Percentiles rank a stretch among this genome's conserved stretches.
These are phyloP conservation scores for Ormyrus pomaceus DNA, from an alignment of 2,888 invertebrate species.

Conservation along the genomic window DNA sequence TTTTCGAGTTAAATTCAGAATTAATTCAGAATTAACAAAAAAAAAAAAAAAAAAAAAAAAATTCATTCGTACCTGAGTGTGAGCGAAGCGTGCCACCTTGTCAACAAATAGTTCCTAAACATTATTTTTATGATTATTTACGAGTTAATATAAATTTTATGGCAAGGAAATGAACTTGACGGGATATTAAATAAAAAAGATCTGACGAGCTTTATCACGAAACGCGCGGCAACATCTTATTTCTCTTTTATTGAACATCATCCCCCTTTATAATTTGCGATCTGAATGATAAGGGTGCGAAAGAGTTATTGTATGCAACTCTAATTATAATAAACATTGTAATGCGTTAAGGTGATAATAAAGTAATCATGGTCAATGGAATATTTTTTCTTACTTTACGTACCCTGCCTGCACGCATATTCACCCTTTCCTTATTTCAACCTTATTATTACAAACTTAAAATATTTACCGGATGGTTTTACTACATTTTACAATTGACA, in stretches of 20 bases:
- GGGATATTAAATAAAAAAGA: slow-evolving; percentile 11
- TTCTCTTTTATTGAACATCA: slow-evolving; percentile 39
- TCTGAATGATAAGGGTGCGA: slow-evolving; percentile 45
- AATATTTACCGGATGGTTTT: no score
- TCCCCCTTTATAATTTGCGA: slow-evolving; percentile 48
- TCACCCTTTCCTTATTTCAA: background rate
- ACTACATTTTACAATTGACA: no score
- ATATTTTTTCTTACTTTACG: slow-evolving; percentile 21
- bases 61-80: slow-evolving; percentile 52
- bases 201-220: slow-evolving; percentile 27
- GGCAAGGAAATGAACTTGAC: slow-evolving; percentile 5
- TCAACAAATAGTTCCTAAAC: slow-evolving; percentile 54
- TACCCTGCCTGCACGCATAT: background rate
- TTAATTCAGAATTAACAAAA: slow-evolving; percentile 1
- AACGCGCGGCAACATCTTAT: slow-evolving; percentile 47
- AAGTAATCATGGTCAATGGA: slow-evolving; percentile 38
- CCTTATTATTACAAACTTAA: no score
- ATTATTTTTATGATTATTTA: slow-evolving; percentile 54
- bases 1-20: no score
- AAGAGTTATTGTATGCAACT: slow-evolving; percentile 48
- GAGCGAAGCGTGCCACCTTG: slow-evolving; percentile 50
- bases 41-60: slow-evolving; percentile 27
- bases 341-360: slow-evolving; percentile 56
- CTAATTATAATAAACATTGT: slow-evolving; percentile 52
- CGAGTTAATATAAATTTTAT: slow-evolving; percentile 44